Conservation (phyloP, 1,140 invertebrate genomes). For the Rhagoletis pomonella region DNA sequence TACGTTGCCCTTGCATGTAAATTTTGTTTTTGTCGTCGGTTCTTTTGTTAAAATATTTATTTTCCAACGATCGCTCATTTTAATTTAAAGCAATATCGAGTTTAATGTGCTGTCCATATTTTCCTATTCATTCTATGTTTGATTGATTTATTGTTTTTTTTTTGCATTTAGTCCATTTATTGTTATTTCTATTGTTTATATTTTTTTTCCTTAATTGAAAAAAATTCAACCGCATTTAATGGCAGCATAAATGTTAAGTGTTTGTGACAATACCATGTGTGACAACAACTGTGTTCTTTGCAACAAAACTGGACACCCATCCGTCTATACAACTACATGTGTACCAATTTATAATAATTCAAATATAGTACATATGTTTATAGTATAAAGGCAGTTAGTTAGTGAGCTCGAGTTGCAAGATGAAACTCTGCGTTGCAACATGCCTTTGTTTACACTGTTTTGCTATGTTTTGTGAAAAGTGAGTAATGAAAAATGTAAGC, state of each 20-base stretch:
- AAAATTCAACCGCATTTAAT: not conserved
- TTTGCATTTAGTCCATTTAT: no score
- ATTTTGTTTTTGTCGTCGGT: not conserved
- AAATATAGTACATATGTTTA: no score
- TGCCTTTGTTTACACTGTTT: constrained; percentile 21
- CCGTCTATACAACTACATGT: not conserved
- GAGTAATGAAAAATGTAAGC: not conserved
- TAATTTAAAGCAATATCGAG: constrained; percentile 17
- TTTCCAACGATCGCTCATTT: not conserved
- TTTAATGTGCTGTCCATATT: constrained; percentile 9
- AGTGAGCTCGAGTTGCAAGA: not conserved
- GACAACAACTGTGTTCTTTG: not conserved
- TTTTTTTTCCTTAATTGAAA: not conserved
- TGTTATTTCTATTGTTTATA: no score
- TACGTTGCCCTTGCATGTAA: not conserved
- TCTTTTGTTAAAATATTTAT: not conserved
- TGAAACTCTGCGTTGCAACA: not conserved
- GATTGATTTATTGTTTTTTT: no score
- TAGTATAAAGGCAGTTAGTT: no score
- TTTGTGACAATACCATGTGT: not conserved
- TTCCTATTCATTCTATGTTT: no score
- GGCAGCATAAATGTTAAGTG: not conserved
- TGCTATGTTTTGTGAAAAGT: not conserved
- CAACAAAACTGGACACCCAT: not conserved
- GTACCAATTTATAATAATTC: no score